These are phyloP conservation scores for Myopa testacea DNA, from an alignment of 2,888 invertebrate species.

Conservation along the genomic window DNA sequence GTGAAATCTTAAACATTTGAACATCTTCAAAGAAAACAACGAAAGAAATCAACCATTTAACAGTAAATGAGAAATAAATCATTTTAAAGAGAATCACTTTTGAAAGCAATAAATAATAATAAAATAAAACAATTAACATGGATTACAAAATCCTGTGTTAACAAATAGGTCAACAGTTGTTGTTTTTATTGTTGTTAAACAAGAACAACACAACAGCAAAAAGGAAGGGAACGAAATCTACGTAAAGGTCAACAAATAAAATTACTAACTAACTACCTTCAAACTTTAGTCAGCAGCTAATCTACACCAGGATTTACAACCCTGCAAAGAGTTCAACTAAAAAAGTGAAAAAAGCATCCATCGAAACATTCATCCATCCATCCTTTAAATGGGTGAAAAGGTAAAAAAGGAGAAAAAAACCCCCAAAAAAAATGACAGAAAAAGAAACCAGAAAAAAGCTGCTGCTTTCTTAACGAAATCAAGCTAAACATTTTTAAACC, in stretches of 20 bases:
- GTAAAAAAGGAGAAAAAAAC: not conserved
- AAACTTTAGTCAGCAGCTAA: slow-evolving; percentile 14
- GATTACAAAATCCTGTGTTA: slow-evolving; percentile 38
- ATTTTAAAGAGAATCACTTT: too few species aligned
- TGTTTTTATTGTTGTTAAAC: not conserved
- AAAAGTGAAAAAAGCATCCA: too few species aligned
- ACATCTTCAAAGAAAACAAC: not conserved
- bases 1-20: not conserved
- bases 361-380: not conserved
- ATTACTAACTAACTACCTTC: not conserved
- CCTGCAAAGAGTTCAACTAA: not conserved
- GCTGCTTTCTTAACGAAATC: slow-evolving; percentile 2
- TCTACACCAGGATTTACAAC: slow-evolving; percentile 3
- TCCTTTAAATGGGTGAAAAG: not conserved
- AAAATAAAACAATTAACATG: slow-evolving; percentile 21
- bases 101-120: slow-evolving; percentile 8
- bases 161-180: slow-evolving; percentile 43
- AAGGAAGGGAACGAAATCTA: too few species aligned
- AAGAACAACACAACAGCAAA: not conserved
- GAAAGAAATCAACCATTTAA: not conserved
- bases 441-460: not conserved
- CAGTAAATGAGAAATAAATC: too few species aligned
- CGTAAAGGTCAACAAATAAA: not conserved
- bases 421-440: not conserved
- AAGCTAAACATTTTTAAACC: not conserved